Evolutionary conservation across 1,140 invertebrate species (phyloP).

Genomic region (Trachymyrmex cornetzi): DNA sequence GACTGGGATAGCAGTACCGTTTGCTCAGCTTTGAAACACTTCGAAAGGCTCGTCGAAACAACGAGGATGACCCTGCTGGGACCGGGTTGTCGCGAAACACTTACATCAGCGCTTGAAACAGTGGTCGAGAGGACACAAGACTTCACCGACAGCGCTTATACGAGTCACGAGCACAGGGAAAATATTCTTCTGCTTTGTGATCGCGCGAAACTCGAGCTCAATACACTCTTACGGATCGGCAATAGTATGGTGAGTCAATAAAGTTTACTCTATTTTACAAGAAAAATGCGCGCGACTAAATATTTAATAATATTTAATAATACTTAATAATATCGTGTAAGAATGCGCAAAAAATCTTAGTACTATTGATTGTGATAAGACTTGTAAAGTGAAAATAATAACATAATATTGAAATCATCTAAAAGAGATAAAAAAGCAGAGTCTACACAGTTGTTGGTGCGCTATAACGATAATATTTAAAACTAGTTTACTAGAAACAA

Average conservation of each 20-base stretch:
- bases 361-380: neutral
- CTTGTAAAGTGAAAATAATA: neutral
- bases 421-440: too few species aligned
- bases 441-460: too few species aligned
- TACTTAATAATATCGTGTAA: neutral
- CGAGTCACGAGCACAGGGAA: constrained; percentile 98
- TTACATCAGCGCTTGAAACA: constrained; percentile 94
- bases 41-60: constrained; percentile 95
- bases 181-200: constrained; percentile 97
- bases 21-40: constrained; percentile 92
- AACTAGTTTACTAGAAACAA: neutral
- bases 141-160: constrained; percentile 99
- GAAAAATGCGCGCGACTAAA: neutral
- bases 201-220: constrained; percentile 94
- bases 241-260: constrained; percentile 92
- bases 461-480: neutral
- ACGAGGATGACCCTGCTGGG: constrained; percentile 90
- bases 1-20: constrained; percentile 92
- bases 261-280: neutral
- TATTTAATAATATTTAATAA: too few species aligned
- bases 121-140: constrained; percentile 98
- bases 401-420: neutral
- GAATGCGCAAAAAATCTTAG: neutral
- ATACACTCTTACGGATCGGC: constrained; percentile 94
- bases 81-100: constrained; percentile 90